Base-by-base conservation (phyloP, 2,797 vertebrate genomes). In the Clamator glandarius region DNA sequence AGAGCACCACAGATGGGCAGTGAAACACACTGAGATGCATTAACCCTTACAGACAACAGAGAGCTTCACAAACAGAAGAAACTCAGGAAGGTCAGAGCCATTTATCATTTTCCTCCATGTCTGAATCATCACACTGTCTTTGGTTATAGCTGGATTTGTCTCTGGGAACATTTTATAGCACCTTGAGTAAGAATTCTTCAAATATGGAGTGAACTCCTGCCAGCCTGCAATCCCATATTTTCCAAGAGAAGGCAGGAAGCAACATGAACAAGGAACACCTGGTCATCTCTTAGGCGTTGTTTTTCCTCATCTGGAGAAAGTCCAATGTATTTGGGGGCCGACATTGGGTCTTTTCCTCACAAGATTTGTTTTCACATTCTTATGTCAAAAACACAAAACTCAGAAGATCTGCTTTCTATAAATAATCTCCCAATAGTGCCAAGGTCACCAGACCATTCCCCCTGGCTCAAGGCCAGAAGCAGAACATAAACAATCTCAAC, bases 401-500 rank as follows among this genome's bases (percentile, higher is more conserved):
- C 91, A 93, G 82, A 95, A 86, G 70, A 75, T 70, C 86, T 80
- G 6, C 15, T 2, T 79, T 82, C 95, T 81, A 94, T 91, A 96
- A 96, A 96, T 94, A 96, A 82, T 33, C 33, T 90, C 85, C 82
- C 82, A 83, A 15, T 25, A 64, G 55, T 88, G 77, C 91, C 77
- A 94, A 94, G 91, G 82, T 90, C 82, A 52, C n/a, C 46, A 51
- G 78, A 26, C 68, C 0, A 0, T 62, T 91, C 78, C 25, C 28
- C 13, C 78, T 92, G 94, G 87, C 72, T 0, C 66, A 36, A 19
- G 44, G 64, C 90, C 93, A 87, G 79, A 69, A 58, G 59, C 33
- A 67, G 41, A 93, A 92, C 54, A 77, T 68, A 96, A 96, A 96
- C 89, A 92, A 87, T 72, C 76, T 55, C 74, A 62, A 42, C 89